Evolutionary conservation across 2,888 invertebrate genomes (phyloP).

Genomic region (Apamea epomidion): DNA sequence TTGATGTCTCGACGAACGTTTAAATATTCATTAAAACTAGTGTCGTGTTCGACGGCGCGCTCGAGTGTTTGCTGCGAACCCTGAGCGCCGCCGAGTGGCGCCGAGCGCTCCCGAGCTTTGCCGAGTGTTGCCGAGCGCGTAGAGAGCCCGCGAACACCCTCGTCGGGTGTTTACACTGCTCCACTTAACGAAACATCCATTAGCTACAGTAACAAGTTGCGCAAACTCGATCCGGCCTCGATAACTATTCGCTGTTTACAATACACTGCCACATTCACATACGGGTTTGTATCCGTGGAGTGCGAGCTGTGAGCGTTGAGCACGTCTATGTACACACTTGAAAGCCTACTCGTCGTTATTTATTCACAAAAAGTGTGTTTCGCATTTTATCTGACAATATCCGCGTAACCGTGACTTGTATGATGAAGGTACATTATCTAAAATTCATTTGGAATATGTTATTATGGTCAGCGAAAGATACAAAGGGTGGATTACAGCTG

Average conservation of each 20-base stretch:
- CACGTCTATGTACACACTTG: slow-evolving; percentile 45
- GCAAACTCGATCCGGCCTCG: slow-evolving; percentile 56
- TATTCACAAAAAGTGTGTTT: slow-evolving; percentile 59
- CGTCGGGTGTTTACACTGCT: slow-evolving; percentile 58
- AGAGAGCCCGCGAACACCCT: slow-evolving; percentile 43
- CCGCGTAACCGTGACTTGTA: slow-evolving; percentile 31
- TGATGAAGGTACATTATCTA: slow-evolving; percentile 53
- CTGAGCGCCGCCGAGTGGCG: slow-evolving; percentile 24
- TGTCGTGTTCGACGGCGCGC: slow-evolving; percentile 48
- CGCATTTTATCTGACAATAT: slow-evolving; percentile 47
- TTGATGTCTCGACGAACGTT: slow-evolving; percentile 65
- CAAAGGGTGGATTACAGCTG: slow-evolving; percentile 53
- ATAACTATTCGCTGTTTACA: slow-evolving; percentile 61
- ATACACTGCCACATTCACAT: slow-evolving; percentile 63
- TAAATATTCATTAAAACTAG: slow-evolving; percentile 73
- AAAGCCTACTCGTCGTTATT: slow-evolving; percentile 51
- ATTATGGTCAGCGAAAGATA: slow-evolving; percentile 54
- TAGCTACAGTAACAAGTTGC: slow-evolving; percentile 64
- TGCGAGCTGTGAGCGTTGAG: slow-evolving; percentile 27
- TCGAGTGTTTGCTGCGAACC: slow-evolving; percentile 44
- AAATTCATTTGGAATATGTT: slow-evolving; percentile 59
- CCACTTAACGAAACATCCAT: slow-evolving; percentile 65
- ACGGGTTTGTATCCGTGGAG: slow-evolving; percentile 46
- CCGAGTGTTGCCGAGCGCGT: slow-evolving; percentile 36
- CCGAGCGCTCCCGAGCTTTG: slow-evolving; percentile 28